These are phyloP conservation scores for Luperina nickerlii DNA, from an alignment of 2,888 invertebrate species.

Conservation along the genomic window DNA sequence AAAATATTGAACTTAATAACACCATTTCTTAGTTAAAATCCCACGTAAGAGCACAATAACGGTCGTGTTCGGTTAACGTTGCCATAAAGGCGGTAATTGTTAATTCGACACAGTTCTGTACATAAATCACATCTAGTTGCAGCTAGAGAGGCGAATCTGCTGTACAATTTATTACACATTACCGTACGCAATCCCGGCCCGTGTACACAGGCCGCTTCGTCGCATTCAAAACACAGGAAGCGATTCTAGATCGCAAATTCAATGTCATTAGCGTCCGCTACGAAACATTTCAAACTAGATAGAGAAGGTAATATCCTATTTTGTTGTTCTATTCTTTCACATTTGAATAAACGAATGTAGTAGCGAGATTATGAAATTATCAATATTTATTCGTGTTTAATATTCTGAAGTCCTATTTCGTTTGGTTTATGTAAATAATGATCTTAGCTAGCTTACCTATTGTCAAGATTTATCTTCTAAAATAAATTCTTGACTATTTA, in stretches of 20 bases:
- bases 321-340: conserved; percentile 41
- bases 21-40: conserved; percentile 69
- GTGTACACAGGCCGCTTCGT: conserved; percentile 49
- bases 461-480: conserved; percentile 36
- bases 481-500: conserved; percentile 40
- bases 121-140: conserved; percentile 86
- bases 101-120: conserved; percentile 85
- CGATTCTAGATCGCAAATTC: conserved; percentile 76
- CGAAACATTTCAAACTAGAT: conserved; percentile 50
- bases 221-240: conserved; percentile 80
- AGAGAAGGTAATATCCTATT: conserved; percentile 36
- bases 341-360: conserved; percentile 17
- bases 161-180: conserved; percentile 82
- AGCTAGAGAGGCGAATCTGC: conserved; percentile 79
- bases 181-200: conserved; percentile 59
- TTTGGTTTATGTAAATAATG: conserved; percentile 47
- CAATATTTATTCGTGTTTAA: conserved; percentile 45
- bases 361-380: conserved; percentile 34
- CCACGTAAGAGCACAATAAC: conserved; percentile 75
- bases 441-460: conserved; percentile 27
- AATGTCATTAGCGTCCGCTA: conserved; percentile 67
- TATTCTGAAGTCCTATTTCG: conserved; percentile 44
- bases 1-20: conserved; percentile 67
- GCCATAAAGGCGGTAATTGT: conserved; percentile 82
- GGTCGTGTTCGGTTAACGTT: conserved; percentile 74